These are phyloP conservation scores for Liposcelis brunnea DNA, from an alignment of 2,888 invertebrate genomes.

Conservation along the genomic window DNA sequence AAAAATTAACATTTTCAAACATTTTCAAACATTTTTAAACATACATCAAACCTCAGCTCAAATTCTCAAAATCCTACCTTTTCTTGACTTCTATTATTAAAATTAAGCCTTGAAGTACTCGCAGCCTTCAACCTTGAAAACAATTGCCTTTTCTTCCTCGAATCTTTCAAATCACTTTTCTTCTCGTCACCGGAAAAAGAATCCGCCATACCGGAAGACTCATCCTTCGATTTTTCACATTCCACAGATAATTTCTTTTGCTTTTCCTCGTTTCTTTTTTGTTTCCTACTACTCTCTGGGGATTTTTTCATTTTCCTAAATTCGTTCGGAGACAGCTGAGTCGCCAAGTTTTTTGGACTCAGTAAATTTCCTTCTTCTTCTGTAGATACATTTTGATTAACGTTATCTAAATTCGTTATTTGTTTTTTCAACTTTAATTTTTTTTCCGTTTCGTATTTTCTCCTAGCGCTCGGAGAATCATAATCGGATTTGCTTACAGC, in stretches of 20 bases:
- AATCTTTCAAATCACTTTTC: not conserved
- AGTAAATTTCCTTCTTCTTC: not conserved
- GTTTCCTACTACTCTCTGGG: too few relatives aligned
- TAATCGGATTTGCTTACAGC: constrained; percentile 22
- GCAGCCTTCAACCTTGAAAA: constrained; percentile 54
- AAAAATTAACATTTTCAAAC: too few relatives aligned
- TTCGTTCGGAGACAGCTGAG: constrained; percentile 1
- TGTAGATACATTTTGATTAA: constrained; percentile 3
- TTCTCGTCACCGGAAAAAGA: too few relatives aligned
- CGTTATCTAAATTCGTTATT: constrained; percentile 2
- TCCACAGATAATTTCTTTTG: too few relatives aligned
- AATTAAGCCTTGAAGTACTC: constrained; percentile 48
- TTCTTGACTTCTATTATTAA: constrained; percentile 20
- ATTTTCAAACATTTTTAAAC: not conserved
- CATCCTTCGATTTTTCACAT: too few relatives aligned
- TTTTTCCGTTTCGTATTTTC: not conserved
- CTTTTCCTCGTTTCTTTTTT: too few relatives aligned
- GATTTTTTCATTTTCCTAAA: too few relatives aligned
- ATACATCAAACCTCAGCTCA: not conserved
- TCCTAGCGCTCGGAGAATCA: not conserved
- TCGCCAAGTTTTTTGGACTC: not conserved
- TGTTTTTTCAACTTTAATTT: constrained; percentile 3
- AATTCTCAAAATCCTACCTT: constrained; percentile 11
- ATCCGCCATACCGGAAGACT: too few relatives aligned
- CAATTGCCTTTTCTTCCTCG: constrained; percentile 29